Percentiles rank a stretch among this genome's conserved stretches.
Conservation (phyloP, 1,140 invertebrate genomes). For the Aphelinus certus region DNA sequence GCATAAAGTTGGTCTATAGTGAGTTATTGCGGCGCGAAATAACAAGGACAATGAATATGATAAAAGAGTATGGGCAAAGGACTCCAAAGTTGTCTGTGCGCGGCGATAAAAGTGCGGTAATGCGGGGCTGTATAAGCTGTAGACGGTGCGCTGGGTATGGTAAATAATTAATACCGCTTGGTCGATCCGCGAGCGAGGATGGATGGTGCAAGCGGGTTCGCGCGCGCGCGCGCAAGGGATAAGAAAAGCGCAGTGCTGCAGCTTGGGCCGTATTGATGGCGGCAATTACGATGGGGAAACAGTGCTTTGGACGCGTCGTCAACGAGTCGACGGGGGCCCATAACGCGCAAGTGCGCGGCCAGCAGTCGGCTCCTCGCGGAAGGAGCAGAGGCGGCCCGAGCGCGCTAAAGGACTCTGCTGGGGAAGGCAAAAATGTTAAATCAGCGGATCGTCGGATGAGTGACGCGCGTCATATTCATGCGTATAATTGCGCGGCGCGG, state of each 20-base stretch:
- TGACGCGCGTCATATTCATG: constrained; percentile 17
- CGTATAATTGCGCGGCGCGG: constrained; percentile 17
- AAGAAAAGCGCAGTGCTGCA: no score
- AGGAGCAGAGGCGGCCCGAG: background rate
- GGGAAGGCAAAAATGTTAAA: constrained; percentile 10
- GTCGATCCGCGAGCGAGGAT: no score
- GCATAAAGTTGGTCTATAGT: background rate
- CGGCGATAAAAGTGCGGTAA: no score
- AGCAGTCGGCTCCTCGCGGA: background rate
- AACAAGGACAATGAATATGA: background rate
- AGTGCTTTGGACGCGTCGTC: no score
- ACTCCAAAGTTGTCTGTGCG: no score
- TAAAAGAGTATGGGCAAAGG: no score
- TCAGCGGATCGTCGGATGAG: constrained; percentile 10
- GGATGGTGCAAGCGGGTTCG: no score
- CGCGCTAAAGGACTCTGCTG: background rate
- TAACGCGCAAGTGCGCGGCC: background rate
- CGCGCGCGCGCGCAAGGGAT: no score
- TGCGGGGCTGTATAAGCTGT: no score
- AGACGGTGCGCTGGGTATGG: background rate
- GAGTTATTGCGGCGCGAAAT: constrained; percentile 6
- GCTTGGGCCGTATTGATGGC: background rate
- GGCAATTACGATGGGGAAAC: background rate
- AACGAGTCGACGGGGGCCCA: background rate
- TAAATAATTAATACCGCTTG: background rate